A percentile compares a stretch with the other conserved stretches of the same genome.
phyloP scores from a whole-genome alignment of 2,888 invertebrate genomes.

The Mayetiola destructor region DNA sequence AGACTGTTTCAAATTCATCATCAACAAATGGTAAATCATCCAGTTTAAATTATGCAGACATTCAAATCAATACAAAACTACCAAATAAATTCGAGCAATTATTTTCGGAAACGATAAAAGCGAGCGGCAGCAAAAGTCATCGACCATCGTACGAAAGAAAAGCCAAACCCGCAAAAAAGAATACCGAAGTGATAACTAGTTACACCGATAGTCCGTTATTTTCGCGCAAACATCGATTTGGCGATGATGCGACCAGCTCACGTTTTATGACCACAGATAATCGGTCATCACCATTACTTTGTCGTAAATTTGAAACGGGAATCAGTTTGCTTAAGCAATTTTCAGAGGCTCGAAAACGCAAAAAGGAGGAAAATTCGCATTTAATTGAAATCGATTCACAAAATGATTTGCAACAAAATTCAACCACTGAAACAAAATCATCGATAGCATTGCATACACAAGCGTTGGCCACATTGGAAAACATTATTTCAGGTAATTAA shows the following conservation, averaged over 20 bases:
- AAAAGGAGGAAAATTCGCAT: slow-evolving; percentile 25
- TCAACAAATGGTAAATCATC: slow-evolving; percentile 4
- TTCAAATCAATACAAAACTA: not conserved
- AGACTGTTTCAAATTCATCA: slow-evolving; percentile 8
- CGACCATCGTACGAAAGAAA: not conserved
- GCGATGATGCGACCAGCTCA: slow-evolving; percentile 20
- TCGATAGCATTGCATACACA: slow-evolving; percentile 36
- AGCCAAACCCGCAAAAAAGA: slow-evolving; percentile 22
- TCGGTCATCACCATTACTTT: slow-evolving; percentile 26
- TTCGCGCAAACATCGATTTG: slow-evolving; percentile 35
- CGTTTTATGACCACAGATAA: slow-evolving; percentile 22
- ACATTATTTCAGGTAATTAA: slow-evolving; percentile 30
- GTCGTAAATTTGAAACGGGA: slow-evolving; percentile 30
- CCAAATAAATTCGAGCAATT: not conserved
- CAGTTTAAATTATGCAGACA: not conserved
- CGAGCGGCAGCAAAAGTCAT: not conserved
- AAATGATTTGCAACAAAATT: slow-evolving; percentile 25
- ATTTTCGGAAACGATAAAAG: not conserved
- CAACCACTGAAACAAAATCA: slow-evolving; percentile 33
- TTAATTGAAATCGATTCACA: slow-evolving; percentile 13
- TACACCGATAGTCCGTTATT: slow-evolving; percentile 36
- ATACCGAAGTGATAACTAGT: slow-evolving; percentile 34
- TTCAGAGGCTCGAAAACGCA: slow-evolving; percentile 32
- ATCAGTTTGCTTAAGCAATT: slow-evolving; percentile 34
- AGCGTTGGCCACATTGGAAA: slow-evolving; percentile 44